These are phyloP conservation scores for Euborellia annulipes DNA, from an alignment of 1,140 invertebrate genomes.

Conservation along the genomic window DNA sequence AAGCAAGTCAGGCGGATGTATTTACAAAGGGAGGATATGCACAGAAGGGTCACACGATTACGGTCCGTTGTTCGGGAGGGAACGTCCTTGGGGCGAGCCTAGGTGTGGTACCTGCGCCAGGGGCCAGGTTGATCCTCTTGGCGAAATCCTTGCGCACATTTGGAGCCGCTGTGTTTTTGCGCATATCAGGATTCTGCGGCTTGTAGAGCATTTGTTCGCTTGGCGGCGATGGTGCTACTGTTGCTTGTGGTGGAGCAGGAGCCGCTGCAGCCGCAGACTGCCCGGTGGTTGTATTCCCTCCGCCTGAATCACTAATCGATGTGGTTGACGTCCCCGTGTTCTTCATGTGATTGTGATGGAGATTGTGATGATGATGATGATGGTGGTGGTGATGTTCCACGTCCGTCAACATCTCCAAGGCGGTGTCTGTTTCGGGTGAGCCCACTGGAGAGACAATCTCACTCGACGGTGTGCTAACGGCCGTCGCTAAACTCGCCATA, in stretches of 20 bases:
- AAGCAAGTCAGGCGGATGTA: no score
- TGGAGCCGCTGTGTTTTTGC: constrained; percentile 58
- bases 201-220: constrained; percentile 50
- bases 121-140: constrained; percentile 32
- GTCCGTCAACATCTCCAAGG: not conserved
- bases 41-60: constrained; percentile 14
- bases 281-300: constrained; percentile 43
- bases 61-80: constrained; percentile 12
- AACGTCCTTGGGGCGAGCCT: constrained; percentile 24
- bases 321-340: constrained; percentile 35
- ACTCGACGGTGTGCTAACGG: constrained; percentile 9
- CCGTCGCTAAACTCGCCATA: constrained; percentile 19
- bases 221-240: constrained; percentile 34
- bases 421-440: not conserved
- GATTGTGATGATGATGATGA: not conserved
- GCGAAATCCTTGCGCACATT: constrained; percentile 57
- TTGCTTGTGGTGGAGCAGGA: constrained; percentile 35
- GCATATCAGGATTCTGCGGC: constrained; percentile 54
- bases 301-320: constrained; percentile 29
- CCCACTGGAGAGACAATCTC: not conserved
- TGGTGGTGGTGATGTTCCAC: not conserved
- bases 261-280: constrained; percentile 33
- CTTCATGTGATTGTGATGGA: constrained; percentile 36
- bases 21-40: no score
- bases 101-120: constrained; percentile 30